phyloP scores from a whole-genome alignment of 2,113 vertebrate genomes.

The Hymenochirus boettgeri region DNA sequence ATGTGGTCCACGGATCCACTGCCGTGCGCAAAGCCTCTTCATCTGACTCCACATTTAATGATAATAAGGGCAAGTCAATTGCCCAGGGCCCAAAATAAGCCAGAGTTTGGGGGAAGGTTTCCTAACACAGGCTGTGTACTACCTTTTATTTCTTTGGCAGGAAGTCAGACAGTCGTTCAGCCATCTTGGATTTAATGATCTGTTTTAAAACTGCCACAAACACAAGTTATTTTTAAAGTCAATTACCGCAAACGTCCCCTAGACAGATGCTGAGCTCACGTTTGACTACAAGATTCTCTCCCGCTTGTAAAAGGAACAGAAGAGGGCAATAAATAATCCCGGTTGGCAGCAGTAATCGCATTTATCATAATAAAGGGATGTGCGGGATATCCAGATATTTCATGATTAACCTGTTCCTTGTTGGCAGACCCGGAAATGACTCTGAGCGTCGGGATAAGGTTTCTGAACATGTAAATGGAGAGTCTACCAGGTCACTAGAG shows the following conservation, averaged over 20 bases:
- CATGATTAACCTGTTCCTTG: no score
- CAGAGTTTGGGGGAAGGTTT: no score
- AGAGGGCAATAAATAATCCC: conserved; percentile 15
- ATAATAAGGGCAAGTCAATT: no score
- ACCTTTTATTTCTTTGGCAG: conserved; percentile 25
- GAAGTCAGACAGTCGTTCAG: conserved; percentile 27
- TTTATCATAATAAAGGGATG: not conserved
- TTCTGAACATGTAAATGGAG: no score
- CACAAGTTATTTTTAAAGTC: conserved; percentile 35
- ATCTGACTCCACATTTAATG: no score
- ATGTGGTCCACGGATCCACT: no score
- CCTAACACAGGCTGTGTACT: no score
- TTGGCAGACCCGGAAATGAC: no score
- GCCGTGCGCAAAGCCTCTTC: no score
- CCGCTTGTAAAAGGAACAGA: conserved; percentile 24
- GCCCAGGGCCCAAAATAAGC: no score
- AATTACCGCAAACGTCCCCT: conserved; percentile 27
- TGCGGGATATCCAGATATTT: not conserved
- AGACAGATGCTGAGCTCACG: conserved; percentile 31
- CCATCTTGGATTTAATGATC: conserved; percentile 36
- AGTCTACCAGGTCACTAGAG: no score
- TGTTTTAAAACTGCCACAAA: conserved; percentile 39
- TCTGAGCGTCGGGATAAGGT: no score
- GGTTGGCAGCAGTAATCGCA: not conserved
- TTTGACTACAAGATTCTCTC: conserved; percentile 12